Conservation (phyloP, 2,113 vertebrate species). For the Paralichthys olivaceus region DNA sequence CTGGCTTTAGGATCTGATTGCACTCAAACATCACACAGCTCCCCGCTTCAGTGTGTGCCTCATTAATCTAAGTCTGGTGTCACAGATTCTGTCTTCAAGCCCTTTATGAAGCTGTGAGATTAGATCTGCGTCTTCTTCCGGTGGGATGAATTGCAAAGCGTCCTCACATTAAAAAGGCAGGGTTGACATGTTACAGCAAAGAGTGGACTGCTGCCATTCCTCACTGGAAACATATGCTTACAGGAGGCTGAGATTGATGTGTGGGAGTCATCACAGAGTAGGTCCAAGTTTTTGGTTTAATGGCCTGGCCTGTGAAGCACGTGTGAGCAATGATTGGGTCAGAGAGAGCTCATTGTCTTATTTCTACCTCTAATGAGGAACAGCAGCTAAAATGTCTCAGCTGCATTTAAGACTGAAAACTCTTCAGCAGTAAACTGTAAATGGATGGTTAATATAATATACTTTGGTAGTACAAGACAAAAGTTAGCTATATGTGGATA, state of each 20-base stretch:
- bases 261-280: conserved; percentile 25
- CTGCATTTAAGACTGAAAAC: neutral
- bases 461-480: too few species aligned
- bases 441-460: too few species aligned
- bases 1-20: conserved; percentile 22
- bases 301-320: conserved; percentile 35
- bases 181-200: conserved; percentile 18
- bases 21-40: conserved; percentile 24
- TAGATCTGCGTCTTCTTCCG: conserved; percentile 13
- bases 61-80: conserved; percentile 41
- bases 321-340: conserved; percentile 23
- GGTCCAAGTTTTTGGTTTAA: conserved; percentile 45
- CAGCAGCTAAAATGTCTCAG: neutral
- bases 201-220: conserved; percentile 26
- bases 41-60: conserved; percentile 4
- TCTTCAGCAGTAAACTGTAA: neutral
- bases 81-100: conserved; percentile 4
- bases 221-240: conserved; percentile 64
- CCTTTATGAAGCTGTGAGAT: conserved; percentile 18
- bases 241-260: conserved; percentile 47
- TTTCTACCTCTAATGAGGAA: neutral
- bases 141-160: conserved; percentile 23
- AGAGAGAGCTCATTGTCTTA: conserved; percentile 13
- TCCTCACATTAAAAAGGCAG: conserved; percentile 40
- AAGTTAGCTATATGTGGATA: too few species aligned